Conservation (phyloP, 2,113 vertebrate genomes). For the Alethe diademata region DNA sequence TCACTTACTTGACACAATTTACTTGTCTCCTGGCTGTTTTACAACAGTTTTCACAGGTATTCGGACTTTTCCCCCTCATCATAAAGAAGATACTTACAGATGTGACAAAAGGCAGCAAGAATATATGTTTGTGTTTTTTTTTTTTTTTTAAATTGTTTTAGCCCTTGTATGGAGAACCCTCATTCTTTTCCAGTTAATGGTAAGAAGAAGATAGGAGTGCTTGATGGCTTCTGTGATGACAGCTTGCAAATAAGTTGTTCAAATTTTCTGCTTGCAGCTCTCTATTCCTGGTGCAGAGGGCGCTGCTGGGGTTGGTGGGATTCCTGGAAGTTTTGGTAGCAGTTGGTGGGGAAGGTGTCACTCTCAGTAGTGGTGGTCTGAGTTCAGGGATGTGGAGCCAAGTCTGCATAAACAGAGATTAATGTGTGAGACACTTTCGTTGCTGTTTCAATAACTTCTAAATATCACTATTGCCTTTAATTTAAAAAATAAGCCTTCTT, state of each 20-base stretch:
- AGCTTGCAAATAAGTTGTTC: background rate
- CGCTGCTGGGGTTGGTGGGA: background rate
- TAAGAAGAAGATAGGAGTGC: background rate
- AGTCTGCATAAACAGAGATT: background rate
- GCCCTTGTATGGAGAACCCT: background rate
- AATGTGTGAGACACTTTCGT: background rate
- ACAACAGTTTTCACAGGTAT: background rate
- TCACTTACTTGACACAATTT: background rate
- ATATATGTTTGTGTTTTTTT: background rate
- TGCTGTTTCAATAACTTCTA: background rate
- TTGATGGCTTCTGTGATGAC: background rate
- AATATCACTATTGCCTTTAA: background rate
- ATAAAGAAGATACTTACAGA: background rate
- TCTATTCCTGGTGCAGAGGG: background rate
- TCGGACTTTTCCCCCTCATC: background rate
- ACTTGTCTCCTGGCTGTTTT: background rate
- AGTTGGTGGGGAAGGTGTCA: background rate
- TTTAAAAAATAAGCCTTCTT: background rate
- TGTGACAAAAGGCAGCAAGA: background rate
- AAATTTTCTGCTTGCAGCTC: rapidly evolving
- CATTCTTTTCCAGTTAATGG: background rate
- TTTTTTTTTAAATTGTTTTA: background rate
- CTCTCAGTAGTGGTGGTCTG: rapidly evolving
- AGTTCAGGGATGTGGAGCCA: background rate
- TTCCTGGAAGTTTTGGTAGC: background rate